Base-by-base conservation (phyloP, 2,797 vertebrate species). In the Neoniphon sammara region DNA sequence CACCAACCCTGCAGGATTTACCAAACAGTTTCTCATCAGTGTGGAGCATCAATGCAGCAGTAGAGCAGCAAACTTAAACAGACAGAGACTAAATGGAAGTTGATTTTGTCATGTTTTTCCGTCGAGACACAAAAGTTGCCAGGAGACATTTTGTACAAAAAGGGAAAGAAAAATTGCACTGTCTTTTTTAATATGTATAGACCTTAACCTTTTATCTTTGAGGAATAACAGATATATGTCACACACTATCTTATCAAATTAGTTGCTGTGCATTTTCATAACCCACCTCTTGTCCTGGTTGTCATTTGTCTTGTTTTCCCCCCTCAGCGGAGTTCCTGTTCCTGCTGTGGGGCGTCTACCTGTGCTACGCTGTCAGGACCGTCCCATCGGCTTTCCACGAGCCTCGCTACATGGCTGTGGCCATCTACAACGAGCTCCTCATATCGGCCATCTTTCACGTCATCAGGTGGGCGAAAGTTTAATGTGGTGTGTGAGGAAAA, bases 321-420 rank as follows among this genome's bases (percentile, higher is more conserved):
- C 59, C 11, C 78, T 69, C 93, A 99, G 98, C 97, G 79, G 98
- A 99, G 95, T 96, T 97, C 92, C 92, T 98, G 73, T 98, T 99
- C 94, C 96, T 99, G 88, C 90, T 99, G 85, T 99, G 98, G 98
- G 97, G 97, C 5, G 95, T 99, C 83, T 98, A 98, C 92, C 95
- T 99, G 86, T 99, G 97, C 95, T 98, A 96, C 74, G 96, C 97
- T n/a, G 97, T 99, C 69, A 94, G 98, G 86, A 96, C 95, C 23
- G 95, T 99, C 2, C 98, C 97, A 49, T 98, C 98, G 0, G 96
- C 97, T n/a, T 99, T 98, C 91, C 96, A 99, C 12, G 98, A 99
- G 93, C 98, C 98, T 0, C 97, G 98, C 57, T 99, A 98, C 91
- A 96, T 99, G 95, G 95, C 97, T 31, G 95, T 96, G 68, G 97